Percentiles rank a stretch among this genome's conserved stretches.
Evolutionary conservation across 2,797 vertebrate genomes (phyloP).

Genomic region (Staurois parvus): DNA sequence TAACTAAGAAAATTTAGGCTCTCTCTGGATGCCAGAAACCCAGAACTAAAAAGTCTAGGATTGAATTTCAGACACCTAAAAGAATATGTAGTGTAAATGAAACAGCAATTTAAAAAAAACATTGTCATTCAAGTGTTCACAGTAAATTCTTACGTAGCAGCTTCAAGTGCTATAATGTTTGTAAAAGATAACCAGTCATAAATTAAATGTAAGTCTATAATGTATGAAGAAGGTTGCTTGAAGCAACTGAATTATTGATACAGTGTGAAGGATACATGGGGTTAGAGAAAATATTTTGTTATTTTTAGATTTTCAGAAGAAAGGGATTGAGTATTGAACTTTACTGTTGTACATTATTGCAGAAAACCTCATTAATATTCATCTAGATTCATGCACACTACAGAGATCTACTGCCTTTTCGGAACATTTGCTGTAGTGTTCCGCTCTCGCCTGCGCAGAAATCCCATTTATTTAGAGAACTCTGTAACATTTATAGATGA

Average conservation of each 20-base stretch:
- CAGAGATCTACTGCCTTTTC: constrained; percentile 40
- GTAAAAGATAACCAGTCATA: not conserved
- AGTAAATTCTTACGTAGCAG: constrained; percentile 11
- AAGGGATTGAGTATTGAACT: constrained; percentile 32
- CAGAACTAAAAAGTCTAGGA: too few species aligned
- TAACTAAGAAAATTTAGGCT: too few species aligned
- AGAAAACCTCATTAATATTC: constrained; percentile 41
- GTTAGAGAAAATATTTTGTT: constrained; percentile 31
- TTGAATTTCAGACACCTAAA: too few species aligned
- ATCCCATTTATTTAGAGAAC: constrained; percentile 53
- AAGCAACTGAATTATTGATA: constrained; percentile 38
- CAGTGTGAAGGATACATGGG: not conserved
- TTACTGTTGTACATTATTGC: constrained; percentile 29
- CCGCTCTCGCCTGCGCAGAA: constrained; percentile 29
- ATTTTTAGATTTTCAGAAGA: constrained; percentile 24
- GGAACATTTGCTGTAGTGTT: constrained; percentile 43
- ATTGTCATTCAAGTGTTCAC: not conserved
- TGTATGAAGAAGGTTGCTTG: constrained; percentile 22
- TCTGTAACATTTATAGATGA: constrained; percentile 54
- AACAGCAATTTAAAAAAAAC: too few species aligned
- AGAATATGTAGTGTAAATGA: too few species aligned
- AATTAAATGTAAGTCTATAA: not conserved
- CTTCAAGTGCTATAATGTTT: not conserved
- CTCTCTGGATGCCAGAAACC: too few species aligned
- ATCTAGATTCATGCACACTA: constrained; percentile 25